phyloP scores from a whole-genome alignment of 2,797 vertebrate genomes.

The Morelia viridis region DNA sequence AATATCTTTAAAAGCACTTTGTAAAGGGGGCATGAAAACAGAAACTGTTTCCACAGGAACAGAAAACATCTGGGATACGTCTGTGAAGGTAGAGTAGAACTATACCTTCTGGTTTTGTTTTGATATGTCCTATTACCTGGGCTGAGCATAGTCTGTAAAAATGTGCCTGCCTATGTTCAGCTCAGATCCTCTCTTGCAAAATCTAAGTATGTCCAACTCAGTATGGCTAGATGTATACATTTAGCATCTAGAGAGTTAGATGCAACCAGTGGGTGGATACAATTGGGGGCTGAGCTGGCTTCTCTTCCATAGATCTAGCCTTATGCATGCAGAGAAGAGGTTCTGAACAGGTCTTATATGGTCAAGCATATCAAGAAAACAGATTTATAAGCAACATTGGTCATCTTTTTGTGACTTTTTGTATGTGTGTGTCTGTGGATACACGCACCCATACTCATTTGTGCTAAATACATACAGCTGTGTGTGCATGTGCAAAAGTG shows the following conservation, averaged over 20 bases:
- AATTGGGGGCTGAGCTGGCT: not conserved
- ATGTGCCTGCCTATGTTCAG: not conserved
- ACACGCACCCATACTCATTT: not conserved
- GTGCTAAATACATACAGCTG: not conserved
- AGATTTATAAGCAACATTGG: not conserved
- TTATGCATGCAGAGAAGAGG: too few species aligned
- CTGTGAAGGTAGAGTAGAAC: not conserved
- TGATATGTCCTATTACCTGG: not conserved
- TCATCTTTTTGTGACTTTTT: not conserved
- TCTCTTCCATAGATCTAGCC: not conserved
- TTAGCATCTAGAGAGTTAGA: not conserved
- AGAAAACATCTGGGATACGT: not conserved
- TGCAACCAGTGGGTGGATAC: not conserved
- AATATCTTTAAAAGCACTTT: not conserved
- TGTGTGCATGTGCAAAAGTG: not conserved
- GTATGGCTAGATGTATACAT: not conserved
- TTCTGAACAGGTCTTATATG: not conserved
- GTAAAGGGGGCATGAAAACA: not conserved
- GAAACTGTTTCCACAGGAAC: not conserved
- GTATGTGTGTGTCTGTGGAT: not conserved
- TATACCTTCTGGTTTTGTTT: not conserved
- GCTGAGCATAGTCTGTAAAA: not conserved
- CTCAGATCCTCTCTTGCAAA: too few species aligned
- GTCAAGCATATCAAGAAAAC: not conserved
- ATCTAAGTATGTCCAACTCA: not conserved